Evolutionary conservation across 2,797 vertebrate genomes (phyloP).

Genomic region (Lepilemur septentrionalis): DNA sequence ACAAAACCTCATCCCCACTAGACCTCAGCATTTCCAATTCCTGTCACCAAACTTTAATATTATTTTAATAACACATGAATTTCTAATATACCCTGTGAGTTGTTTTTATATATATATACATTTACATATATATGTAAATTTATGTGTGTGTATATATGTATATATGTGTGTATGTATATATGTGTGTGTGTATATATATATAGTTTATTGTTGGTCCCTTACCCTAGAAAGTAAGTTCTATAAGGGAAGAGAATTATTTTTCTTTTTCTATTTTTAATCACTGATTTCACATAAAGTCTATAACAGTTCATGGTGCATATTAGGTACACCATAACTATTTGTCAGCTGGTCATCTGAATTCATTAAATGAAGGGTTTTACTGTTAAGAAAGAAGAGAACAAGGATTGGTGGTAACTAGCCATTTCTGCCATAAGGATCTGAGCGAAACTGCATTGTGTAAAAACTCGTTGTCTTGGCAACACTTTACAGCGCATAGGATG

Average conservation of each 20-base stretch:
- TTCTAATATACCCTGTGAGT: background rate
- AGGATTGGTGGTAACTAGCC: background rate
- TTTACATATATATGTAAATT: background rate
- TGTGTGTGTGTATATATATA: background rate
- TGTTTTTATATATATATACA: background rate
- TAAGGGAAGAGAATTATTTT: background rate
- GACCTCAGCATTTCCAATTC: background rate
- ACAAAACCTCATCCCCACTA: background rate
- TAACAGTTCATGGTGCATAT: background rate
- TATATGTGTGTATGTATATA: background rate
- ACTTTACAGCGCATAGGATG: background rate
- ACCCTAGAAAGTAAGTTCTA: background rate
- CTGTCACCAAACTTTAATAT: background rate
- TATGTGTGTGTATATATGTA: background rate
- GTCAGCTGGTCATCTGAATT: background rate
- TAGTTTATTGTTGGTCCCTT: background rate
- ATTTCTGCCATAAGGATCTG: background rate
- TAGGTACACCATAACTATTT: background rate
- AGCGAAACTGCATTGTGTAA: background rate
- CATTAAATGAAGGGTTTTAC: background rate
- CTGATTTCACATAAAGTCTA: background rate
- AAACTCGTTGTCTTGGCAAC: background rate
- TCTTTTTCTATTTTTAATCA: background rate
- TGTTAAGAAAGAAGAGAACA: background rate
- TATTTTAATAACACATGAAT: background rate